A percentile compares a stretch with the other conserved stretches of the same genome.
These are phyloP conservation scores for Helarctos malayanus DNA, from an alignment of 2,797 vertebrate species.

Conservation along the genomic window DNA sequence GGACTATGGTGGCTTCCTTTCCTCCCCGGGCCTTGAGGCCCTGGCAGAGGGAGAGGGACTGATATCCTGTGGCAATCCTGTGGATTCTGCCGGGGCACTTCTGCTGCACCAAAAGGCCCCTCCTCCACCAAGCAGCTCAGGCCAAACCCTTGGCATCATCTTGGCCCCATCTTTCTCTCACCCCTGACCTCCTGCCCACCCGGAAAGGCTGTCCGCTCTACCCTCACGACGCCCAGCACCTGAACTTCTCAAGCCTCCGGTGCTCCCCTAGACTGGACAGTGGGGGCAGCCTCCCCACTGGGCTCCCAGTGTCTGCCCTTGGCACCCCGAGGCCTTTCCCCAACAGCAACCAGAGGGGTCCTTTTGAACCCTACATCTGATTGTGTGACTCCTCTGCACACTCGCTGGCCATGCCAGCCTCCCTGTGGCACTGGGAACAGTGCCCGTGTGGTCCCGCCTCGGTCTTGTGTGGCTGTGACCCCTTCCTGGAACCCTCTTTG, in stretches of 20 bases:
- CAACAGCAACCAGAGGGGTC: neutral
- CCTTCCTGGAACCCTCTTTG: neutral
- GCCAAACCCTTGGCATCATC: neutral
- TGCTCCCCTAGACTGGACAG: neutral
- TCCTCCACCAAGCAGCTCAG: neutral
- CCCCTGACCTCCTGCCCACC: rapidly evolving
- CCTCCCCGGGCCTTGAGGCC: neutral
- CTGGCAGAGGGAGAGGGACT: neutral
- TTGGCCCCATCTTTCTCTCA: neutral
- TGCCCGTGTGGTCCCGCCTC: neutral
- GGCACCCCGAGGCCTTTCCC: neutral
- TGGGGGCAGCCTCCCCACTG: rapidly evolving
- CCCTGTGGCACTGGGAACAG: rapidly evolving
- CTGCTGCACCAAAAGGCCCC: neutral
- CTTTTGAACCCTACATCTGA: neutral
- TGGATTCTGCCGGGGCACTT: neutral
- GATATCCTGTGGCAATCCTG: too few relatives aligned
- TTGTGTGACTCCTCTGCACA: neutral
- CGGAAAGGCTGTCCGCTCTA: neutral
- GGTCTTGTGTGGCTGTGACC: neutral
- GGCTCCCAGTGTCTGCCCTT: neutral
- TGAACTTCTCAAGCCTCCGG: neutral
- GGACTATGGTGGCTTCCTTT: too few relatives aligned
- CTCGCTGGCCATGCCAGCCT: neutral
- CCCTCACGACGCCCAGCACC: neutral